Evolutionary conservation across 2,113 vertebrate species (phyloP), one percentile per base, ranked within the genome.

Genomic region (Lepus timidus): DNA sequence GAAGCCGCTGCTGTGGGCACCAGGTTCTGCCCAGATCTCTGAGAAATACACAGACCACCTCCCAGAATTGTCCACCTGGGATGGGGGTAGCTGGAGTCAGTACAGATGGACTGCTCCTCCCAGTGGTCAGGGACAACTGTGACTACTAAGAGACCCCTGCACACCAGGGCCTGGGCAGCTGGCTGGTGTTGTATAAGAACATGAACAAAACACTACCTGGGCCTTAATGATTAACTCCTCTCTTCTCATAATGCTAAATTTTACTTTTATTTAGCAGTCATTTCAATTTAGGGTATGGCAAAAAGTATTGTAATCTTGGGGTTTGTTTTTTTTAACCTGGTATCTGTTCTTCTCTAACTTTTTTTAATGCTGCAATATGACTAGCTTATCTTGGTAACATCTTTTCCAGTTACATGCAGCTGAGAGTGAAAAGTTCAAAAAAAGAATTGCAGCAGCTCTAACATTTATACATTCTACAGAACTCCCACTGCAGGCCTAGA

Each of bases 311-410:
- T 90, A 36, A 31, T 67, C 27, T 61, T 68, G 9, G 19, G 39
- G 11, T 31, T 11, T 73, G 11, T 23, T 33, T 74, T 95, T 67
- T 33, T 51, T 9, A 9, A 44, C 71, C 31, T 8, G 12, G 33
- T 27, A 71, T 88, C 88, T 88, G 7, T 58, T 88, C n/a, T 49
- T 79, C 51, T 71, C 16, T 25, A 52, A 11, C 44, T 16, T 13
- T 22, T 52, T 49, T 27, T 20, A 80, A 39, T 61, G 76, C 22
- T 82, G 10, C 14, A 88, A 23, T 29, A 79, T 81, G 58, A 65
- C 33, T 80, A 85, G 6, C 4, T 73, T 81, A 70, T 80, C 90
- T 84, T 89, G 94, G 12, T 65, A 88, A 85, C 22, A 68, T 73
- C 9, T 22, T 93, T 73, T 94, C 14, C 70, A 73, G 11, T 36